Base-by-base conservation (phyloP, 35 echinoderm and acorn worm genomes). In the Lytechinus pictus region DNA sequence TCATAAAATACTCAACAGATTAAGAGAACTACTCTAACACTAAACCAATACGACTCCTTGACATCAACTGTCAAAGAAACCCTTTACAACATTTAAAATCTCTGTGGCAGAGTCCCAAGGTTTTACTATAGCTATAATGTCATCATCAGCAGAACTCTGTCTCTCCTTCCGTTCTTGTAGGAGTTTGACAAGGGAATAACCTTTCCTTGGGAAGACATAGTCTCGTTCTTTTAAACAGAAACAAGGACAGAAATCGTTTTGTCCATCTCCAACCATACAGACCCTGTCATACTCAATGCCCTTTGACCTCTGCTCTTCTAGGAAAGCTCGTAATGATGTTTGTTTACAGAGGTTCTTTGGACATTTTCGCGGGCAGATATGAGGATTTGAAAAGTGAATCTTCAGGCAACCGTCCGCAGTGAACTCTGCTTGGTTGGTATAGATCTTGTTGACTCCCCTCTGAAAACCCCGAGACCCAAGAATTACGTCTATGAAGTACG, bases 191-290 rank as follows among this genome's bases (percentile, higher is more conserved):
- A 90, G 54, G 21, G 92, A 53, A n/a, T 95, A 96, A 10, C 95
- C 96, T 24, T 96, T 95, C 54, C 97, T 96, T 4, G 97, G 94
- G 89, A 97, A 97, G 12, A 97, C 94, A 52, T 95, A 28, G 91
- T 97, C 97, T 24, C 27, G 27, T 61, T 96, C 96, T 6, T 94
- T 57, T 2, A 97, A 86, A 89, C 27, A 52, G 13, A 93, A 86
- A 52, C 94, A 94, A 11, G 97, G 95, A 89, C 97, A 97, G 44
- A 96, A 96, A 87, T 97, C 97, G 88, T 97, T 97, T 5, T 90
- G 91, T 29, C 97, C 97, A 94, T 97, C 97, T 55, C 97, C 97
- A 54, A 97, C 92, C 57, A 96, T 72, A 11, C 89, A 92, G 27
- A 97, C 61, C 9, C 57, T 91, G 61, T 94, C 94, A 55, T 96